A percentile compares a stretch with the other conserved stretches of the same genome.
phyloP scores from a whole-genome alignment of 2,113 vertebrate genomes.

The Lonchura striata region DNA sequence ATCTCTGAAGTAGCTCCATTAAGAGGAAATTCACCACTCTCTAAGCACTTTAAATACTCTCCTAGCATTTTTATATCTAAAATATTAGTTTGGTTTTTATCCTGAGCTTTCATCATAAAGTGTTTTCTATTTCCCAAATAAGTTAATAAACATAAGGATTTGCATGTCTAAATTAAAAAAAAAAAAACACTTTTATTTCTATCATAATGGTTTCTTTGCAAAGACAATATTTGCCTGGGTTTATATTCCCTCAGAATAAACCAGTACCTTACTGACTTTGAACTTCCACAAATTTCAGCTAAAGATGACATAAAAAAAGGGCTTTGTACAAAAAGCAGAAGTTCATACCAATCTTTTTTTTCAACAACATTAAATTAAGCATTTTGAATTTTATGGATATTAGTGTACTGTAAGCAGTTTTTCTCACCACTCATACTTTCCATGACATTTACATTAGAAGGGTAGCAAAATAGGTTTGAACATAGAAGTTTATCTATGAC shows the following conservation, averaged over 20 bases:
- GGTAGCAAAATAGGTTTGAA: background rate
- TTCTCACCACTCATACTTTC: background rate
- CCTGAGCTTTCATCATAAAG: background rate
- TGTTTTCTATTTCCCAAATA: background rate
- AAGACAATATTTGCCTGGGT: background rate
- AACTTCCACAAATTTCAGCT: background rate
- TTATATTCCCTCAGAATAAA: background rate
- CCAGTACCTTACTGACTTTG: background rate
- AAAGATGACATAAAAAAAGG: background rate
- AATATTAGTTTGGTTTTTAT: background rate
- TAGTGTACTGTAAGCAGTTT: background rate
- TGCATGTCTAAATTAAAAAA: accelerated
- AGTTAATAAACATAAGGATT: background rate
- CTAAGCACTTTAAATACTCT: background rate
- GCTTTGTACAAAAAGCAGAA: background rate
- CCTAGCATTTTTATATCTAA: background rate
- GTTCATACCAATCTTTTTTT: background rate
- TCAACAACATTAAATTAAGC: background rate
- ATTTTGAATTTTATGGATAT: background rate
- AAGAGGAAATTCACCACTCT: background rate
- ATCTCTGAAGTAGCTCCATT: background rate
- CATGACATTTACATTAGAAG: background rate
- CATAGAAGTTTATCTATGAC: background rate
- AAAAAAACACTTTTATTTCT: background rate
- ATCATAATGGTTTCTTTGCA: background rate